These are phyloP conservation scores for Pampusana beccarii DNA, from an alignment of 2,113 vertebrate genomes.

Conservation along the genomic window DNA sequence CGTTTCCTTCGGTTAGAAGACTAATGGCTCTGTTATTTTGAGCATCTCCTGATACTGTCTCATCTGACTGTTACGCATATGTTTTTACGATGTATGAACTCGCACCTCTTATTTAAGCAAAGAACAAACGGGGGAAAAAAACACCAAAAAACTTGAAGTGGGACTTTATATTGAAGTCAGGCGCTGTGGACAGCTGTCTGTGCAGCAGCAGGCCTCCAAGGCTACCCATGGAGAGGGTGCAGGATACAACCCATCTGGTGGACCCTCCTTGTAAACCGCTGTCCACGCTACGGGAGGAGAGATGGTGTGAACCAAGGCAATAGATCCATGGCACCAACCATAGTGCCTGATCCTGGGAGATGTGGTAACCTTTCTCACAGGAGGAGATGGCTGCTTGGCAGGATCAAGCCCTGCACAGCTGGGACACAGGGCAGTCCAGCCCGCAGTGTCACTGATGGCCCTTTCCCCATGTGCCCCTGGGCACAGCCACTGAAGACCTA, in stretches of 20 bases:
- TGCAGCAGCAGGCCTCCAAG: constrained; percentile 33
- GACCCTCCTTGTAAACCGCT: background rate
- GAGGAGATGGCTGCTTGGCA: background rate
- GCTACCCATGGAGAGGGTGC: background rate
- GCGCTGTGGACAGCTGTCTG: background rate
- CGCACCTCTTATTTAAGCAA: background rate
- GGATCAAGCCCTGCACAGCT: background rate
- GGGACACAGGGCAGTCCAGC: background rate
- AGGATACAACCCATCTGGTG: background rate
- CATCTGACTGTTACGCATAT: fast-evolving
- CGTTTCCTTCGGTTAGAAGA: background rate
- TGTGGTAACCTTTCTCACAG: background rate
- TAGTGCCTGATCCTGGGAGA: background rate
- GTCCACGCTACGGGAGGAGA: fast-evolving
- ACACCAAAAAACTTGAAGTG: background rate
- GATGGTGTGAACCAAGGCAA: background rate
- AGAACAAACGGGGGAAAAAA: background rate
- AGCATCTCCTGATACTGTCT: background rate
- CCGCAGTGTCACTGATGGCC: fast-evolving
- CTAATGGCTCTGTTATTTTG: background rate
- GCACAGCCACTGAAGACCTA: background rate
- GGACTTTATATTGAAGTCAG: constrained; percentile 45
- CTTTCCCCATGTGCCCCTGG: background rate
- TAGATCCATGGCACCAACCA: fast-evolving
- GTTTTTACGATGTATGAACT: background rate